phyloP scores from a whole-genome alignment of 2,113 vertebrate species.

The Perca schrenkii region DNA sequence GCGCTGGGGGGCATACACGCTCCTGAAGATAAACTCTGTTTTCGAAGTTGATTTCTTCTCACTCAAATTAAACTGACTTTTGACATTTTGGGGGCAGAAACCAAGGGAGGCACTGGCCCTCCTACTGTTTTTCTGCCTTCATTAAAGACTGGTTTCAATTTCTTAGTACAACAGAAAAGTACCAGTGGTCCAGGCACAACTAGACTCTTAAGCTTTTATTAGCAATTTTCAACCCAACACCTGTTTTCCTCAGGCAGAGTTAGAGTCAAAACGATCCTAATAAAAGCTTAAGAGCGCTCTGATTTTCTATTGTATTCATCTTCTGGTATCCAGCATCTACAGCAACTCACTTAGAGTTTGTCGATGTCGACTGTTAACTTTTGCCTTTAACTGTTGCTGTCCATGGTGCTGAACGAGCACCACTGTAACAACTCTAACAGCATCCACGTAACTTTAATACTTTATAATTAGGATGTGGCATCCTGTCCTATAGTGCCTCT shows the following conservation, averaged over 20 bases:
- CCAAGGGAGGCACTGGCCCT: too few relatives aligned
- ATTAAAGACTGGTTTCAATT: not conserved
- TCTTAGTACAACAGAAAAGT: not conserved
- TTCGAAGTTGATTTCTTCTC: too few relatives aligned
- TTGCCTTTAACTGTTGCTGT: slow-evolving; percentile 7
- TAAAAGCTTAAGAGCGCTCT: not conserved
- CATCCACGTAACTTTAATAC: not conserved
- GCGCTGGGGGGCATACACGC: too few relatives aligned
- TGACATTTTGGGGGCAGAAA: too few relatives aligned
- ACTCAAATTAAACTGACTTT: too few relatives aligned
- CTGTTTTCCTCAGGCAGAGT: not conserved
- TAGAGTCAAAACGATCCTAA: not conserved
- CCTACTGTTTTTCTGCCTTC: too few relatives aligned
- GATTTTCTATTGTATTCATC: not conserved
- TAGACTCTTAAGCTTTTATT: not conserved
- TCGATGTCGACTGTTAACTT: not conserved
- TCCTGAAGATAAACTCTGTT: too few relatives aligned
- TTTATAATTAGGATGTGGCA: not conserved
- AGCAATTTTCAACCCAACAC: not conserved
- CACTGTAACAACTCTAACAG: not conserved
- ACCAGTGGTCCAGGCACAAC: not conserved
- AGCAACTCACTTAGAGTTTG: not conserved
- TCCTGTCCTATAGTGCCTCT: not conserved
- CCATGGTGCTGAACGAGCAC: slow-evolving; percentile 27
- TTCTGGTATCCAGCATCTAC: not conserved